Evolutionary conservation across 2,113 vertebrate genomes (phyloP), one percentile per base, ranked within the genome.

Genomic region (Cavia porcellus): DNA sequence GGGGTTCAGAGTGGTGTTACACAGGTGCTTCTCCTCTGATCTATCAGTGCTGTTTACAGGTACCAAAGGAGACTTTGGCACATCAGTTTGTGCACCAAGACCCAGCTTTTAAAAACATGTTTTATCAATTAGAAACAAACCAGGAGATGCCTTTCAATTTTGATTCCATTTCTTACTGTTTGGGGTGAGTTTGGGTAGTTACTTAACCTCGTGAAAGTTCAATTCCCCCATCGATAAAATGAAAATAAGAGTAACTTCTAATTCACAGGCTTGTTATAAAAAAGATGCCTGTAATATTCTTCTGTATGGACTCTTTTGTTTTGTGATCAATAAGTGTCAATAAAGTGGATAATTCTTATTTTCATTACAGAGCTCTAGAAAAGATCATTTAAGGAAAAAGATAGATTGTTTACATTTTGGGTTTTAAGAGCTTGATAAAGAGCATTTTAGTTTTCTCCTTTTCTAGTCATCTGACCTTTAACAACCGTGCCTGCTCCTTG

Each of bases 261-360:
- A 90, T 61, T 84, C 82, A 95, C 6, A 93, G 66, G 2, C 59
- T 92, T 95, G 7, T 83, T 90, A 90, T 64, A 75, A 61, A 79
- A 89, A 64, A 95, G 59, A 55, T 42, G 92, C 15, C 47, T 61
- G 30, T 30, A 66, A 80, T 94, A 57, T 83, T 24, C 20, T 92
- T 70, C 47, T 14, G 47, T 68, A 38, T 89, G 35, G 68, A 14
- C 17, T 72, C 86, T 90, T n/a, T 84, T 87, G 38, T 88, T 95
- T 55, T 30, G 84, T 80, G 74, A 32, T 70, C 75, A 87, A 59
- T 90, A 66, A 87, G 38, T 80, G 89, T 79, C 80, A 74, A 74
- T 50, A 20, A 86, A 81, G 52, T 85, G 30, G 91, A 66, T 81
- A 90, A 88, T 96, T 75, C 57, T 92, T 94, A 52, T 80, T 95